phyloP scores from a whole-genome alignment of 2,888 invertebrate genomes.

The Chrysotoxum bicinctum region DNA sequence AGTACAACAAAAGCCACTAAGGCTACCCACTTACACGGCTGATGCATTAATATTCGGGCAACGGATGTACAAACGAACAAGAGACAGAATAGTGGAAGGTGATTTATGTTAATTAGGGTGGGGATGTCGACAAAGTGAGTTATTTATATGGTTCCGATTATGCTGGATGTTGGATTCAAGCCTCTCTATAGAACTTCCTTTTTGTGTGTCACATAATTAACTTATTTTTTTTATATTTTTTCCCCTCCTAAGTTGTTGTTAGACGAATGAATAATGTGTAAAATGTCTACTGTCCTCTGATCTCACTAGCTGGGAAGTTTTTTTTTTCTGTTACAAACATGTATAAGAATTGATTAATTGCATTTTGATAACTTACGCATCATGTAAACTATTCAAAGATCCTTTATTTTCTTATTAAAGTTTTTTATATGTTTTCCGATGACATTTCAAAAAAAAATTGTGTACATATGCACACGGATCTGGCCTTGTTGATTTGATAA shows the following conservation, averaged over 20 bases:
- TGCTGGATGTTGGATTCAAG: slow-evolving; percentile 48
- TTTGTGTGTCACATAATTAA: slow-evolving; percentile 66
- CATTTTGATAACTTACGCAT: slow-evolving; percentile 24
- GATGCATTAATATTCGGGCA: slow-evolving; percentile 62
- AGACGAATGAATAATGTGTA: slow-evolving; percentile 39
- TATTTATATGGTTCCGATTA: slow-evolving; percentile 65
- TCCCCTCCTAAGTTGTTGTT: not conserved
- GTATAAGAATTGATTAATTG: slow-evolving; percentile 36
- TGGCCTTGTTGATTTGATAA: not conserved
- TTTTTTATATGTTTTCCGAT: not conserved
- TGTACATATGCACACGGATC: not conserved
- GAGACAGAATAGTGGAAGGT: slow-evolving; percentile 43
- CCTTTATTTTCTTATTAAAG: not conserved
- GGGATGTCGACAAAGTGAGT: slow-evolving; percentile 60
- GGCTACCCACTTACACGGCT: slow-evolving; percentile 29
- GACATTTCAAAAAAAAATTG: too few species aligned
- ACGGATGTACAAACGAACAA: slow-evolving; percentile 55
- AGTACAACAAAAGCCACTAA: not conserved
- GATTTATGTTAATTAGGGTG: slow-evolving; percentile 71
- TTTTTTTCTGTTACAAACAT: not conserved
- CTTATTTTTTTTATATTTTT: slow-evolving; percentile 1
- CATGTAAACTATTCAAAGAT: not conserved
- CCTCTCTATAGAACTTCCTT: slow-evolving; percentile 61
- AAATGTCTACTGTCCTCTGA: slow-evolving; percentile 5
- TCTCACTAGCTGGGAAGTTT: slow-evolving; percentile 18